These are phyloP conservation scores for Rhamnusium bicolor DNA, from an alignment of 2,888 invertebrate genomes.

Conservation along the genomic window DNA sequence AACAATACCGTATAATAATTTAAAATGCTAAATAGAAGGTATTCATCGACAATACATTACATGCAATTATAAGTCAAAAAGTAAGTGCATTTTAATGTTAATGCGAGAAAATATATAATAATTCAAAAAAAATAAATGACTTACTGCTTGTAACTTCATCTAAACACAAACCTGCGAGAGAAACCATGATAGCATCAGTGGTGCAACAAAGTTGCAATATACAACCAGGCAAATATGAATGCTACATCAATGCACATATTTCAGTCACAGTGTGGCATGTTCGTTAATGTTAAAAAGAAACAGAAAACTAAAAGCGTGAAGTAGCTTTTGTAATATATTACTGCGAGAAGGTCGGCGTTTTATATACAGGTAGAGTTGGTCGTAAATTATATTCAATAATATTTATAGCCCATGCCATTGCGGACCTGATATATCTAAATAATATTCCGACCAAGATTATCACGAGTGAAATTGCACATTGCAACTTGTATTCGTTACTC, in stretches of 20 bases:
- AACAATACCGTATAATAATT: constrained; percentile 18
- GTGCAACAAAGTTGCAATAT: constrained; percentile 59
- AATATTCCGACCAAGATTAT: constrained; percentile 54
- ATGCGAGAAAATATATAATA: constrained; percentile 31
- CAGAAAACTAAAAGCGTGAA: constrained; percentile 52
- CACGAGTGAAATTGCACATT: constrained; percentile 35
- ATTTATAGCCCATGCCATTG: constrained; percentile 68
- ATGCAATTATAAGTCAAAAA: constrained; percentile 32
- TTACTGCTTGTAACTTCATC: constrained; percentile 48
- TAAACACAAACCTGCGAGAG: constrained; percentile 45
- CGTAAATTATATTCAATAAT: constrained; percentile 70
- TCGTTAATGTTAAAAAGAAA: constrained; percentile 51
- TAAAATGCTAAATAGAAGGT: constrained; percentile 23
- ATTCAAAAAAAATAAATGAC: constrained; percentile 31
- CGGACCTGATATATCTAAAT: constrained; percentile 68
- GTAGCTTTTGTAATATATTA: constrained; percentile 58
- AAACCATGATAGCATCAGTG: constrained; percentile 52
- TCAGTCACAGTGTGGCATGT: constrained; percentile 46
- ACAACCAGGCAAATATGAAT: constrained; percentile 52
- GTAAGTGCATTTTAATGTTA: constrained; percentile 31
- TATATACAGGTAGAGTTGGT: constrained; percentile 65
- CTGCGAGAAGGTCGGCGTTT: constrained; percentile 60
- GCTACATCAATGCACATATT: constrained; percentile 44
- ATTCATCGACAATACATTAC: constrained; percentile 23
- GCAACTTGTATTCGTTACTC: constrained; percentile 26